phyloP scores from a whole-genome alignment of 2,888 invertebrate species.

The Hecatera dysodea region DNA sequence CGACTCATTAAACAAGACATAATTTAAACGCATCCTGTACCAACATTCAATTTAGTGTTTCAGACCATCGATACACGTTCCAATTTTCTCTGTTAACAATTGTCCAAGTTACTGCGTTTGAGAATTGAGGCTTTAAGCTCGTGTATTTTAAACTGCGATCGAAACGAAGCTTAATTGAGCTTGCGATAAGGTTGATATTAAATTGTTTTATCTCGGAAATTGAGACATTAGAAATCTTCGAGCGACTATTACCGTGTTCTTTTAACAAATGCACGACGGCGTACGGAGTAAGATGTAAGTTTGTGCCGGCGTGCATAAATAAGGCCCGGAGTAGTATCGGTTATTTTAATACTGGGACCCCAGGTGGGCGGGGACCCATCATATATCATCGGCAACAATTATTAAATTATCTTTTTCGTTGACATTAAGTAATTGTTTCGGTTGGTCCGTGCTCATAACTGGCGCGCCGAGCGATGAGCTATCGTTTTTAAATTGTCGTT shows the following conservation, averaged over 20 bases:
- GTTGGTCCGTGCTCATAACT: slow-evolving; percentile 80
- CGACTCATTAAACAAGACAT: slow-evolving; percentile 91
- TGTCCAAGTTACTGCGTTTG: slow-evolving; percentile 73
- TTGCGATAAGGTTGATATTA: slow-evolving; percentile 70
- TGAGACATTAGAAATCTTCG: slow-evolving; percentile 90
- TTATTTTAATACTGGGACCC: slow-evolving; percentile 87
- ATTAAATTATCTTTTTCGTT: slow-evolving; percentile 91
- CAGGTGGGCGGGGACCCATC: slow-evolving; percentile 87
- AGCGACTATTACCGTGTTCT: slow-evolving; percentile 90
- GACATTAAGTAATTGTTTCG: slow-evolving; percentile 91
- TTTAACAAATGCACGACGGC: slow-evolving; percentile 89
- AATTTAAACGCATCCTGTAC: slow-evolving; percentile 83
- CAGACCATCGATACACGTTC: slow-evolving; percentile 68
- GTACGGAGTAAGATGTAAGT: slow-evolving; percentile 89
- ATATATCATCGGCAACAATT: slow-evolving; percentile 89
- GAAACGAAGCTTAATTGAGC: slow-evolving; percentile 66
- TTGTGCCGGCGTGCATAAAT: slow-evolving; percentile 88
- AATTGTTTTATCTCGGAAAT: slow-evolving; percentile 75
- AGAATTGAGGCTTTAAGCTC: slow-evolving; percentile 68
- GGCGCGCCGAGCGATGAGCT: slow-evolving; percentile 81
- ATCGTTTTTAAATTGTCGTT: slow-evolving; percentile 83
- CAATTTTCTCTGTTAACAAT: slow-evolving; percentile 66
- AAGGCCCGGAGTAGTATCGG: slow-evolving; percentile 85
- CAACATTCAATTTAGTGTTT: slow-evolving; percentile 74
- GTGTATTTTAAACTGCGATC: slow-evolving; percentile 74